phyloP scores from a whole-genome alignment of 35 echinoderm and acorn worm genomes.

The Ptychodera flava region DNA sequence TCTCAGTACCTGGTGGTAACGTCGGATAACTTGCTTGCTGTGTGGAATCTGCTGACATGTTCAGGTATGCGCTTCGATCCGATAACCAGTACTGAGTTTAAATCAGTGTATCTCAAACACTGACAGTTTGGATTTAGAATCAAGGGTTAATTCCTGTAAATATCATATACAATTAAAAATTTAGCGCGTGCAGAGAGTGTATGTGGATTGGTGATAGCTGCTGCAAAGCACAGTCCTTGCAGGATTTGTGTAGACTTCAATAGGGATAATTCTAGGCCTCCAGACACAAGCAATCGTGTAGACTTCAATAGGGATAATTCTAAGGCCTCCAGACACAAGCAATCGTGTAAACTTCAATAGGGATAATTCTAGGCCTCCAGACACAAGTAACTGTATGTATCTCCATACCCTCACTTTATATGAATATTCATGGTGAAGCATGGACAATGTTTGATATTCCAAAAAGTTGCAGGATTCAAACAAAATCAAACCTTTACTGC shows the following conservation, averaged over 20 bases:
- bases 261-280: too few species aligned
- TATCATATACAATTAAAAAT: neutral
- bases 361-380: too few species aligned
- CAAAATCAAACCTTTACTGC: too few species aligned
- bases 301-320: too few species aligned
- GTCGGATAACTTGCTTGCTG: constrained; percentile 39
- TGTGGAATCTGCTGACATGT: constrained; percentile 79
- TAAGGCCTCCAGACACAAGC: too few species aligned
- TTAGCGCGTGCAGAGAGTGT: neutral
- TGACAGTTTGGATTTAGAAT: neutral
- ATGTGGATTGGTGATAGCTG: neutral
- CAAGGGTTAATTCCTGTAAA: neutral
- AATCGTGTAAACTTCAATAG: too few species aligned
- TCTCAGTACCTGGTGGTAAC: constrained; percentile 57
- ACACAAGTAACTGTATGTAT: too few species aligned
- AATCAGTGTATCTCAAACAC: neutral
- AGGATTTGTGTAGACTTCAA: neutral
- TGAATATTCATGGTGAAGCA: too few species aligned
- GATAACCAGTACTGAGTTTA: neutral
- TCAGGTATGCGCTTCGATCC: constrained; percentile 24
- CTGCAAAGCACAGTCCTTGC: neutral
- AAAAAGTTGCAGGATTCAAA: too few species aligned
- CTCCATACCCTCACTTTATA: too few species aligned
- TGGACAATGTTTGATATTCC: too few species aligned
- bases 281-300: too few species aligned